Evolutionary conservation across 2,797 vertebrate genomes (phyloP).

Genomic region (Muscicapa comitata): DNA sequence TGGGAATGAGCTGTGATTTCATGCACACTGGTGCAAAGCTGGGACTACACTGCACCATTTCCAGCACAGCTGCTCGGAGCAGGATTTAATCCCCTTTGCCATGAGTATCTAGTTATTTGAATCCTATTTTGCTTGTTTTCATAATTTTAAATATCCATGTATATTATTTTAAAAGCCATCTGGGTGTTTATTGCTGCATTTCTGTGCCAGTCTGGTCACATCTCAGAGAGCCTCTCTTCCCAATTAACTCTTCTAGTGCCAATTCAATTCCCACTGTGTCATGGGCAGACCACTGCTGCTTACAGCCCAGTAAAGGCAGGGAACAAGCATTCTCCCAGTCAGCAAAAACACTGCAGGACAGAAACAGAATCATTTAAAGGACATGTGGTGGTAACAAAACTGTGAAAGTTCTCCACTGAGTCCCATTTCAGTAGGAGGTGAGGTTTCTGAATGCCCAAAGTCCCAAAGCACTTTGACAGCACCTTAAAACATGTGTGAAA

Average conservation of each 20-base stretch:
- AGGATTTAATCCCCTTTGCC: slow-evolving; percentile 12
- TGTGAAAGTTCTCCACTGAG: background rate
- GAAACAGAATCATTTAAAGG: background rate
- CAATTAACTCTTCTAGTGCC: background rate
- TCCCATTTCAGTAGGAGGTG: background rate
- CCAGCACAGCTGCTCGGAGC: background rate
- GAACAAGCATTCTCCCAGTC: background rate
- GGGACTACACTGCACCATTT: background rate
- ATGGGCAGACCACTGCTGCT: background rate
- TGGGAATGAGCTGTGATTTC: slow-evolving; percentile 20
- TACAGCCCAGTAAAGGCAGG: background rate
- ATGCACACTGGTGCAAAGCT: background rate
- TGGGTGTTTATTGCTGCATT: background rate
- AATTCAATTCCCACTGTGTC: background rate
- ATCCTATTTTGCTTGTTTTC: background rate
- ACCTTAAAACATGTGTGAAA: background rate
- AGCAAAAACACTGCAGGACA: background rate
- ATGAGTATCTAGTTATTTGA: background rate
- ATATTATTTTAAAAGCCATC: background rate
- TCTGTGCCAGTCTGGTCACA: background rate
- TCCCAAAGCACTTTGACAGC: background rate
- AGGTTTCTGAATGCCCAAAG: background rate
- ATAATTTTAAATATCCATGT: background rate
- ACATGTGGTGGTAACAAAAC: background rate
- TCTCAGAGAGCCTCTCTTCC: background rate